Base-by-base conservation (phyloP, 2,888 invertebrate species). In the Andrena hattorfiana region DNA sequence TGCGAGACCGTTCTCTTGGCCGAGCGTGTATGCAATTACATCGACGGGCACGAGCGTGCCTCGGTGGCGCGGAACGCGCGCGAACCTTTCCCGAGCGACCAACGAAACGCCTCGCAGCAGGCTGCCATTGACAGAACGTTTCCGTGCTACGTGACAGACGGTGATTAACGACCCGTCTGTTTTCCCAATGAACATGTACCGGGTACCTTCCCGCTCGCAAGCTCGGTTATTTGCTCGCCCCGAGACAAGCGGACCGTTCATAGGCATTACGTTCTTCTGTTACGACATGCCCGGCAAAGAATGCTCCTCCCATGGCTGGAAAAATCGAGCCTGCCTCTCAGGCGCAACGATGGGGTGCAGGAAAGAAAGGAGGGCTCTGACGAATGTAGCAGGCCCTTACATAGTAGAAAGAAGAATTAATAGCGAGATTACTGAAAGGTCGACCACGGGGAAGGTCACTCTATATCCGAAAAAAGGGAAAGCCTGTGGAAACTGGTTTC, bases 91-190 rank as follows among this genome's bases (percentile, higher is more conserved):
- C 10, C 62, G n/a, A 23, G 16, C 30, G 32, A 1, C 56, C 64
- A 62, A 71, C 63, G 81, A 68, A 66, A 70, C 49, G 69, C 20
- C 66, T 49, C 64, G 74, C 48, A 32, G 63, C 71, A 66, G 75
- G 51, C 66, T 73, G 84, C 68, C 54, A 72, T 75, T 76, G 84
- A 76, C 84, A 71, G 79, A 74, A 84, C 60, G 76, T 66, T 79
- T 73, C 67, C 66, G 63, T 67, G 69, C 67, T 42, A 62, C 70
- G 60, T 70, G 84, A 73, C 83, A 63, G 83, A 62, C 83, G 73
- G 71, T 83, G 84, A 84, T 84, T 84, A 84, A 84, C 83, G 84
- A 84, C 76, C 76, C 69, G 73, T 35, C 75, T 51, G 72, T 75
- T 75, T 75, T 68, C 68, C 74, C 62, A 78, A 84, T 77, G 83